phyloP scores from a whole-genome alignment of 1,140 invertebrate genomes.

The Frieseomelitta varia region DNA sequence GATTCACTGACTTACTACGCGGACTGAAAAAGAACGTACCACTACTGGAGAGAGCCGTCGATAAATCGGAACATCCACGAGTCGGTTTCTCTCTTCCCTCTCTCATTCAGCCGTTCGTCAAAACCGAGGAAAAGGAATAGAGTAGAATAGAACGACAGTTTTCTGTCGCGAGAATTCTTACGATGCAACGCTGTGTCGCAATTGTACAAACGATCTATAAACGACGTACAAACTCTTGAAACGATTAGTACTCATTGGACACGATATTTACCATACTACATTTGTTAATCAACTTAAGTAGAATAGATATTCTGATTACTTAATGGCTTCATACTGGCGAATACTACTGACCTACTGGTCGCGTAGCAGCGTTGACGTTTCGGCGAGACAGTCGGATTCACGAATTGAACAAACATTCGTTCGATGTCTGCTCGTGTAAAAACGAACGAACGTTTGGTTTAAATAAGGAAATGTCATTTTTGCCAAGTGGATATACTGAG shows the following conservation, averaged over 20 bases:
- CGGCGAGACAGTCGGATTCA: neutral
- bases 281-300: constrained; percentile 47
- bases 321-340: constrained; percentile 42
- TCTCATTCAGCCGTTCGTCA: neutral
- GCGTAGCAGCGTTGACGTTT: neutral
- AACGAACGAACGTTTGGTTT: neutral
- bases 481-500: constrained; percentile 27
- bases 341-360: constrained; percentile 36
- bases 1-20: constrained; percentile 19
- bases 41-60: neutral
- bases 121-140: neutral
- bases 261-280: constrained; percentile 32
- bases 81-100: neutral
- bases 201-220: constrained; percentile 21
- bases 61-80: constrained; percentile 20
- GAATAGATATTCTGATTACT: constrained; percentile 48
- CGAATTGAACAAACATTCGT: neutral
- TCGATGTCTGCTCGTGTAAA: neutral
- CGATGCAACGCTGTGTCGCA: too few relatives aligned
- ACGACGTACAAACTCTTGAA: constrained; percentile 23
- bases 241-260: constrained; percentile 34
- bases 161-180: neutral
- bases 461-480: constrained; percentile 27
- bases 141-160: neutral
- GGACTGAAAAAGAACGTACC: neutral